These are phyloP conservation scores for Arctopsyche grandis DNA, from an alignment of 1,140 invertebrate species.

Conservation along the genomic window DNA sequence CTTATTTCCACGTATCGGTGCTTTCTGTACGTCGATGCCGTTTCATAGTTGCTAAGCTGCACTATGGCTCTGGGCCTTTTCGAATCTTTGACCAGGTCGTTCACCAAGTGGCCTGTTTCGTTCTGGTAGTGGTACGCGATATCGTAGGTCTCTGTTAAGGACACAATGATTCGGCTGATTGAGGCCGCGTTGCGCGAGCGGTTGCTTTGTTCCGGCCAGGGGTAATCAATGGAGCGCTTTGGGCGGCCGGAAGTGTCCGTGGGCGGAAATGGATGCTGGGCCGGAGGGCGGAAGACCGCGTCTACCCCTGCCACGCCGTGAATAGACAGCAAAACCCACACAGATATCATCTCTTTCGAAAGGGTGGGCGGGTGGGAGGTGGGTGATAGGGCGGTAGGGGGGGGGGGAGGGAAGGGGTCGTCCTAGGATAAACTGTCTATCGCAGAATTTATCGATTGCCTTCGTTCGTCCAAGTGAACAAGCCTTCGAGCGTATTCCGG, in stretches of 20 bases:
- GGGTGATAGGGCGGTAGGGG: no score
- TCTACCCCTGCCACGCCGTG: neutral
- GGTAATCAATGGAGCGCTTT: neutral
- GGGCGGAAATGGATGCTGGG: neutral
- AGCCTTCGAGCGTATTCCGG: neutral
- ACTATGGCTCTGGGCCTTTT: neutral
- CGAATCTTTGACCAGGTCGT: neutral
- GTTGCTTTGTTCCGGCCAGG: neutral
- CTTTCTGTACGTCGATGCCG: neutral
- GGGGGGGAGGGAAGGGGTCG: neutral
- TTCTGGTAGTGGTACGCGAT: conserved; percentile 12
- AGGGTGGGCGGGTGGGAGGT: no score
- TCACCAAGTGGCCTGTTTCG: neutral
- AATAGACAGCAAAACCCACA: neutral
- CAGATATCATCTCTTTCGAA: neutral
- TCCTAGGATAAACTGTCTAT: neutral
- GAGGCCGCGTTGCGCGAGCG: neutral
- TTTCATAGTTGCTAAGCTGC: conserved; percentile 11
- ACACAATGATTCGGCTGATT: neutral
- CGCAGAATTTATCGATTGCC: neutral
- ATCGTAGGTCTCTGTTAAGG: neutral
- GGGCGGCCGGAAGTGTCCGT: neutral
- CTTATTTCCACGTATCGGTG: neutral
- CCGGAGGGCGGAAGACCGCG: neutral
- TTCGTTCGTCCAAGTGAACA: neutral